phyloP scores from a whole-genome alignment of 2,797 vertebrate species.

The Rhinogobio ventralis region DNA sequence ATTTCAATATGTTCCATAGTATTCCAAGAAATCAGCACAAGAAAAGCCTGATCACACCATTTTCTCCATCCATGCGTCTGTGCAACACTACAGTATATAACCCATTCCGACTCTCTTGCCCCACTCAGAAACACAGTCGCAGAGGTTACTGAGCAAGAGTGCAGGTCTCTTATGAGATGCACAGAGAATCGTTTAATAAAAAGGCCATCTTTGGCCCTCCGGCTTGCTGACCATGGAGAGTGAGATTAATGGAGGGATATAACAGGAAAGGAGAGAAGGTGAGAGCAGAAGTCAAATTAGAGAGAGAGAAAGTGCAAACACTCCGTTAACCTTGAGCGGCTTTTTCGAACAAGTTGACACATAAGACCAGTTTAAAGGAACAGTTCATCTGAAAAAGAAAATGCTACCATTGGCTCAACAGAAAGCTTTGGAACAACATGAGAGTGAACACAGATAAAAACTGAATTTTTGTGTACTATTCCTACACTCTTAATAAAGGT shows the following conservation, averaged over 20 bases:
- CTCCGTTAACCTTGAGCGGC: conserved; percentile 42
- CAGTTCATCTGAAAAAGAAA: not conserved
- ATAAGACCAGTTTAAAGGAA: not conserved
- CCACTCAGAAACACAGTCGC: not conserved
- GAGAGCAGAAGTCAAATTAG: conserved; percentile 33
- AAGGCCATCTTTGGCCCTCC: conserved; percentile 62
- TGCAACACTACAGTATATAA: conserved; percentile 19
- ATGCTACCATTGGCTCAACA: not conserved
- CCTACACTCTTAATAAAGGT: not conserved
- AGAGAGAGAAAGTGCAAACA: conserved; percentile 35
- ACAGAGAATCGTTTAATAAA: conserved; percentile 62
- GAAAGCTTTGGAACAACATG: not conserved
- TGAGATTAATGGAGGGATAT: conserved; percentile 54
- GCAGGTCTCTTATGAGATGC: conserved; percentile 52
- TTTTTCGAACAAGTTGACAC: not conserved
- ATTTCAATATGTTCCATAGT: not conserved
- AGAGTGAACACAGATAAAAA: not conserved
- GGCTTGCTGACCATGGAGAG: conserved; percentile 64
- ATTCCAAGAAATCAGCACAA: not conserved
- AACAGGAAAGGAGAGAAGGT: conserved; percentile 26
- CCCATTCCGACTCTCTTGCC: not conserved
- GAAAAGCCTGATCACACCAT: not conserved
- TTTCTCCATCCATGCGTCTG: not conserved
- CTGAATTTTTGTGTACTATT: not conserved
- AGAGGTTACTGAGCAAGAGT: conserved; percentile 13